Conservation (phyloP, 2,113 vertebrate genomes). For the Microtus richardsoni region DNA sequence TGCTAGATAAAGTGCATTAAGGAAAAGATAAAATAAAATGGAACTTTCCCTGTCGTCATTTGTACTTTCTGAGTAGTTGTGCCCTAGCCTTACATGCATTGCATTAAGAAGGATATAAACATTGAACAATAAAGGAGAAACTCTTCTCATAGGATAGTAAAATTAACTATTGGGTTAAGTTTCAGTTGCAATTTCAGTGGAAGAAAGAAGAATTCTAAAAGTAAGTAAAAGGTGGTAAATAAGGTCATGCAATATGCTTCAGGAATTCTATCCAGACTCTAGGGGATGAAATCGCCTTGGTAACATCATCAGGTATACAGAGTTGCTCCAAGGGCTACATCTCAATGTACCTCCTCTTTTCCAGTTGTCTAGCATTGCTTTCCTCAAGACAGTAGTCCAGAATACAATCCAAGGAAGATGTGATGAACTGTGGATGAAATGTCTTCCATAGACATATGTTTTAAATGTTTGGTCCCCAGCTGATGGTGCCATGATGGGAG, state of each 20-base stretch:
- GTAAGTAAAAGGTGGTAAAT: background rate
- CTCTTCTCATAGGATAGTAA: background rate
- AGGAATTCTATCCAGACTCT: background rate
- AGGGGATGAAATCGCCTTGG: background rate
- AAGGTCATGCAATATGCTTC: background rate
- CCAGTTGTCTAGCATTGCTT: background rate
- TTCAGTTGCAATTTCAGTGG: background rate
- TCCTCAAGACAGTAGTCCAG: background rate
- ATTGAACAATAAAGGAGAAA: background rate
- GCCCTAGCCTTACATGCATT: background rate
- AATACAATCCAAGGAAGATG: background rate
- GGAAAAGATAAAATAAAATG: background rate
- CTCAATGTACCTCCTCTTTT: background rate
- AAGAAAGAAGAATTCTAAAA: background rate
- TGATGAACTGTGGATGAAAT: no score
- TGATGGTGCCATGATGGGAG: background rate
- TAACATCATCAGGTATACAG: background rate
- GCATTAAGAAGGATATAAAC: background rate
- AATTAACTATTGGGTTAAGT: background rate
- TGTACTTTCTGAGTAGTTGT: background rate
- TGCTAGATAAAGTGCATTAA: background rate
- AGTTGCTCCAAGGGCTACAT: fast-evolving
- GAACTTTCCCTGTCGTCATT: background rate
- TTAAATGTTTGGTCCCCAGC: background rate
- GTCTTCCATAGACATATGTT: no score